Evolutionary conservation across 2,113 vertebrate species (phyloP), one percentile per base, ranked within the genome.

Genomic region (Stegastes partitus): DNA sequence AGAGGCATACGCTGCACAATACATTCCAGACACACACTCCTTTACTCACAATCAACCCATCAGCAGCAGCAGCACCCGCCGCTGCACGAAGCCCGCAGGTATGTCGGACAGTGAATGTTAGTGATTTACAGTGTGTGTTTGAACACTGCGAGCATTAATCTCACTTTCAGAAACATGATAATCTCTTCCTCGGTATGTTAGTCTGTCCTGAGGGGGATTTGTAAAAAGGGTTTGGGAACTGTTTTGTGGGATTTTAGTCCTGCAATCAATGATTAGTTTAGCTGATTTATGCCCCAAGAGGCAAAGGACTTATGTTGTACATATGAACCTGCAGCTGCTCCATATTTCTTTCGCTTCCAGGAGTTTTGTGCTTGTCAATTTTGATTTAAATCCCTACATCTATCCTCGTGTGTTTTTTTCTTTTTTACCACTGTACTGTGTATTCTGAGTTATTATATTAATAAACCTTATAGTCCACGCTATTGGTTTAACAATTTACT

Each of bases 121-220:
- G 23, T 49, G 39, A 80, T 83, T 79, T 81, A 34, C 54, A 44
- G 11, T 2, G n/a, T 61, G 10, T 66, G 44, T 70, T 66, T 80
- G 61, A 77, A 66, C 65, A 31, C 47, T 72, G 42, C 57, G 1
- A 65, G 68, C 74, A 85, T 85, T 74, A 87, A 89, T 89, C 84
- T 67, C 79, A 57, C 37, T 54, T 58, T 79, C 54, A 86, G 82
- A 79, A 83, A 84, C 74, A 77, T 19, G 61, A 74, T 82, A 63
- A 83, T 79, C 53, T 47, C 80, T 88, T 44, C 51, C 81, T 57
- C 21, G 76, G 59, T 64, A 65, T 44, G 25, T 26, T 7, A 14
- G 16, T 51, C 47, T 55, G 31, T 79, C 74, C 68, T 54, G 37
- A 14, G 51, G 69, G 72, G 69, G 16, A 72, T 77, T 81, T 77